Conservation (phyloP, 2,113 vertebrate species). For the Trichechus manatus region DNA sequence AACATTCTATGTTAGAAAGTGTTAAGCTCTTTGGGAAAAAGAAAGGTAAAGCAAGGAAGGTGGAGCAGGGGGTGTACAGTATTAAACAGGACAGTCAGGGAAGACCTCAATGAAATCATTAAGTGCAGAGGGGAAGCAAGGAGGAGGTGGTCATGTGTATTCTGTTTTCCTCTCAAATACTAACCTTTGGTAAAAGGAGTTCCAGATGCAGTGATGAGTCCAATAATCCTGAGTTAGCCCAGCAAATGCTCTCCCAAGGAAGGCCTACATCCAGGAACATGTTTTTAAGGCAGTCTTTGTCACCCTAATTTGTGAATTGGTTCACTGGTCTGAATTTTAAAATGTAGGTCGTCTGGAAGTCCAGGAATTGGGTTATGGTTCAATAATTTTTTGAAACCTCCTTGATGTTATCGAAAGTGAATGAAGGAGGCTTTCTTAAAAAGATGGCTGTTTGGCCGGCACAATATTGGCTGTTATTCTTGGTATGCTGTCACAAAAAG, state of each 20-base stretch:
- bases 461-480: not conserved
- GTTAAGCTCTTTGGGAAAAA: not conserved
- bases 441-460: not conserved
- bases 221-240: not conserved
- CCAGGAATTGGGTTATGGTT: not conserved
- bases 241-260: not conserved
- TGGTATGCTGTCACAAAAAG: not conserved
- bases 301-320: slow-evolving; percentile 31
- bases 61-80: fast-evolving
- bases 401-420: not conserved
- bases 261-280: not conserved
- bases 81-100: not conserved
- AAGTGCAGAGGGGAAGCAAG: not conserved
- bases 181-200: not conserved
- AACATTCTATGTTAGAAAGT: not conserved
- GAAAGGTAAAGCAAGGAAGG: not conserved
- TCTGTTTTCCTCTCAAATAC: slow-evolving; percentile 17
- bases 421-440: not conserved
- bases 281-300: not conserved
- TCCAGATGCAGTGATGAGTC: not conserved
- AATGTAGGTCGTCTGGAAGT: slow-evolving; percentile 54
- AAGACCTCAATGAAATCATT: not conserved
- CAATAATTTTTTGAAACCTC: slow-evolving; percentile 26
- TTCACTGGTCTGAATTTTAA: slow-evolving; percentile 52
- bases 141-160: not conserved